Evolutionary conservation across 2,113 vertebrate species (phyloP), one percentile per base, ranked within the genome.

Genomic region (Callipepla squamata): DNA sequence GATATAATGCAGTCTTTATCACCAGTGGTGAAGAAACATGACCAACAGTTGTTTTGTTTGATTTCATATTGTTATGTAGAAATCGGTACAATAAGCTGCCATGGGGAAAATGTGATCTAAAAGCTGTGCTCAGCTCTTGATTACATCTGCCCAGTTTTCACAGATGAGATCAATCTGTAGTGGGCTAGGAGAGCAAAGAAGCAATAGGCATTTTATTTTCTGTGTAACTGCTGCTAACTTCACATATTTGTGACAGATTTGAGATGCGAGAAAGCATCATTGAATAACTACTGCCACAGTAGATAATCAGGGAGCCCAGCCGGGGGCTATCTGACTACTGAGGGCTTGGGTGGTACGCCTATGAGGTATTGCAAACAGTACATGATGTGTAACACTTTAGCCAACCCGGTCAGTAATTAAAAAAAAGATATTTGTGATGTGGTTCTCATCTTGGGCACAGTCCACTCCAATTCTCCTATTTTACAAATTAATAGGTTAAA

Each of bases 401-500:
- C 7, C 19, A 17, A 30, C 26, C 23, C 67, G 22, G 6, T 1
- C 23, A 51, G 8, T 26, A 28, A 44, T 47, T 28, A 13, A 9
- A 34, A 36, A 15, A n/a, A 1, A 45, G 0, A 16, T 1, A 30
- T 22, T 23, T 44, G 15, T 20, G 2, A 23, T 62, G 8, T 21
- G 9, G 6, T 28, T 78, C 26, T 26, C 11, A 17, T 44, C 50
- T 80, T 70, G 8, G 42, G 26, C 13, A 10, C 42, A 53, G 1
- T 4, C 34, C 38, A 69, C 11, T 15, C 3, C 6, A 55, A 7
- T 36, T 78, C 12, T 32, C 4, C 11, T 22, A 17, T 38, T 44
- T 50, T 5, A 45, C 1, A 53, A 74, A 55, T 1, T 65, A 26
- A 34, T 6, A 34, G 2, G 0, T 3, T 16, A 73, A 66, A 2